Conservation (phyloP, 2,888 invertebrate species). For the Lepidocyrtoides sp. region DNA sequence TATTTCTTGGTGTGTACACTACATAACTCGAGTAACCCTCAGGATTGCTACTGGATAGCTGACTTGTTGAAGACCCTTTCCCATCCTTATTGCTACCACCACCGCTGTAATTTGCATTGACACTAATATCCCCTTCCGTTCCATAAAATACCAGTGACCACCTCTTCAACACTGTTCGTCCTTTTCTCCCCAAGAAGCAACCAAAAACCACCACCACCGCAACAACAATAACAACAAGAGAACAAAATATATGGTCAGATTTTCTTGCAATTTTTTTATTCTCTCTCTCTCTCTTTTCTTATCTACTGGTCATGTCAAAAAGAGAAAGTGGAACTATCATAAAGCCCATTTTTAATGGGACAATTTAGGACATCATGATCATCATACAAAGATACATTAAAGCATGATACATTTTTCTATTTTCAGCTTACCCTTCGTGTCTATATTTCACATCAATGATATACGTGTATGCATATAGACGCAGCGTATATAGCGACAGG, state of each 20-base stretch:
- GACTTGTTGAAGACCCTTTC: neutral
- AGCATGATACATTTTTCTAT: neutral
- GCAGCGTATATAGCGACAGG: neutral
- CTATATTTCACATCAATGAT: slow-evolving; percentile 36
- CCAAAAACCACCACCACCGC: slow-evolving; percentile 19
- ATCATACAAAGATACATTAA: neutral
- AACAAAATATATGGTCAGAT: neutral
- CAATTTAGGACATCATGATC: slow-evolving; percentile 4
- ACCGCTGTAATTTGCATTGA: slow-evolving; percentile 83
- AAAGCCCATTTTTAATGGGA: slow-evolving; percentile 6
- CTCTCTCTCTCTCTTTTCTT: neutral
- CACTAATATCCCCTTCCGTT: slow-evolving; percentile 89
- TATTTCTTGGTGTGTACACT: slow-evolving; percentile 68
- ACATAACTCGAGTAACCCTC: slow-evolving; percentile 61
- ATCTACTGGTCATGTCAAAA: slow-evolving; percentile 9
- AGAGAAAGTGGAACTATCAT: slow-evolving; percentile 4
- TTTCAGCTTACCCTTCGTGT: slow-evolving; percentile 74
- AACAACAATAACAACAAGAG: neutral
- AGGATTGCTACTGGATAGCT: neutral
- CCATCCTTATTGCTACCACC: slow-evolving; percentile 50
- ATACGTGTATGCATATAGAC: slow-evolving; percentile 16
- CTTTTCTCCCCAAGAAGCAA: slow-evolving; percentile 87
- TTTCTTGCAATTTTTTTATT: neutral
- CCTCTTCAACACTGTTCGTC: slow-evolving; percentile 95
- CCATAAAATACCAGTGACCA: slow-evolving; percentile 98